Evolutionary conservation across 2,888 invertebrate genomes (phyloP), one percentile per base, ranked within the genome.

Genomic region (Scaptomyza caliginosa): DNA sequence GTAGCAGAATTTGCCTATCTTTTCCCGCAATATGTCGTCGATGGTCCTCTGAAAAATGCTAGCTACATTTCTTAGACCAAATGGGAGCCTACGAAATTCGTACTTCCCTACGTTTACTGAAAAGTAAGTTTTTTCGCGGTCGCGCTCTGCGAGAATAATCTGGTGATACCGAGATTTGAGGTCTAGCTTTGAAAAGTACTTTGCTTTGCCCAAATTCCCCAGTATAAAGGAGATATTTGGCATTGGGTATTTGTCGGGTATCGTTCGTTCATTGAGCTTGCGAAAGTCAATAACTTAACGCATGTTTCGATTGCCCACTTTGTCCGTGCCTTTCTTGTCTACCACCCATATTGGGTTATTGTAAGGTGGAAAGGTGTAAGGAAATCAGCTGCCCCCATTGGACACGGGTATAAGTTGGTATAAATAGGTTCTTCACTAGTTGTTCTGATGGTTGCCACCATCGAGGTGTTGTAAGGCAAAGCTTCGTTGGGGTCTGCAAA

Each of bases 51-150:
- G 24, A 24, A 24, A 1, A 5, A 24, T 5, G 24, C 6, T n/a
- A n/a, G n/a, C n/a, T n/a, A n/a, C n/a, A n/a, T n/a, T n/a, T n/a
- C n/a, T n/a, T n/a, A n/a, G n/a, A 24, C 6, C 24, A 24, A 63
- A 63, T 11, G 54, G 32, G 4, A 56, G 46, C 11, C 46, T 8
- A n/a, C 7, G 7, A 7, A 43, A 52, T 10, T 52, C 92, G 92
- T 28, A 28, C n/a, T 24, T 19, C 24, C 40, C 28, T 28, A 19
- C 43, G 10, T 46, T 59, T 4, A 50, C 64, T 2, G 59, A 17
- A 5, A 42, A 46, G 1, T 49, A 28, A 5, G 49, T 59, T 34
- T 59, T 52, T 24, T 54, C 54, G 4, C 39, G 30, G 28, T 59
- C 50, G 8, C 49, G 32, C 8, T 52, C 52, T 23, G 36, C 34